Conservation (phyloP, 2,888 invertebrate genomes). For the Thecophora atra region DNA sequence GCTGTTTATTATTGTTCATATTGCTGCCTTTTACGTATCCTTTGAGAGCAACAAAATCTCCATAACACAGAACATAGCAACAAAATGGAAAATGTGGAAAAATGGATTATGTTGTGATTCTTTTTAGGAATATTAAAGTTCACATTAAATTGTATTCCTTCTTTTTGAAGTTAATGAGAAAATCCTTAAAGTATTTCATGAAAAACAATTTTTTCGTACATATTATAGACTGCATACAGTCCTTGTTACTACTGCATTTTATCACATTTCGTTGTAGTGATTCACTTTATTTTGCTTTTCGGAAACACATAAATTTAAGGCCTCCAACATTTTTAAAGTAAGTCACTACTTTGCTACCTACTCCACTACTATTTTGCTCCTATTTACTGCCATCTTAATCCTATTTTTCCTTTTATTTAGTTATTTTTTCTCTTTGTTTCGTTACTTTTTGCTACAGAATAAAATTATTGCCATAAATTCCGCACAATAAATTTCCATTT, state of each 20-base stretch:
- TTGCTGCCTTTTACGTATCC: not conserved
- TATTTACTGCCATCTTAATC: not conserved
- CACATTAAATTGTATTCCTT: too few species aligned
- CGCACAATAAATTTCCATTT: slow-evolving; percentile 62
- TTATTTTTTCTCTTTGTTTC: slow-evolving; percentile 2
- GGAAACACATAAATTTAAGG: not conserved
- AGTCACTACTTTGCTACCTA: not conserved
- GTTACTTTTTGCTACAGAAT: slow-evolving; percentile 1
- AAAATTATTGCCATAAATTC: slow-evolving; percentile 58
- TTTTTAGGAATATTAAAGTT: too few species aligned
- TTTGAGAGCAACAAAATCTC: not conserved
- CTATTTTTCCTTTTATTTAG: slow-evolving; percentile 1
- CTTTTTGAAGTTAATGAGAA: too few species aligned
- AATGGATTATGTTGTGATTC: not conserved
- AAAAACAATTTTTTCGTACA: too few species aligned
- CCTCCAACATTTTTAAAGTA: not conserved
- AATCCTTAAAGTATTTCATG: too few species aligned
- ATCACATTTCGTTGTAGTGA: not conserved
- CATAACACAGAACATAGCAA: not conserved
- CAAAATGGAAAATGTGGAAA: not conserved
- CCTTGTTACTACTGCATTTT: too few species aligned
- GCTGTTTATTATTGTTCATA: slow-evolving; percentile 1
- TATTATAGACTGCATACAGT: too few species aligned
- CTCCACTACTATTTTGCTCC: not conserved
- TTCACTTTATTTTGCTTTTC: not conserved